A percentile compares a stretch with the other conserved stretches of the same genome.
phyloP scores from a whole-genome alignment of 2,888 invertebrate genomes.

The Torymus tubicola region DNA sequence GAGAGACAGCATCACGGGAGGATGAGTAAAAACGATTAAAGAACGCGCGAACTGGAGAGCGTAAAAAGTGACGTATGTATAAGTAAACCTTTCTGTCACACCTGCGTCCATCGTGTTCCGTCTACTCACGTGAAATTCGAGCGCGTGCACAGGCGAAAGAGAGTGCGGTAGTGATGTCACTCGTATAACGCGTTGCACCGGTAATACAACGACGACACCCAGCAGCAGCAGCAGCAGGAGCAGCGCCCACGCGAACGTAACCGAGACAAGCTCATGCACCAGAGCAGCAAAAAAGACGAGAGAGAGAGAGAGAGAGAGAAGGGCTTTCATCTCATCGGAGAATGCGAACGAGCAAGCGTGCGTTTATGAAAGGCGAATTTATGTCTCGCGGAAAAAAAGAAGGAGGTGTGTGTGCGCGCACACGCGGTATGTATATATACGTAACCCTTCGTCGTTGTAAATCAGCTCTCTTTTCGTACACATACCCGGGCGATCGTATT shows the following conservation, averaged over 20 bases:
- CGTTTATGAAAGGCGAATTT: slow-evolving; percentile 39
- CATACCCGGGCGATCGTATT: slow-evolving; percentile 26
- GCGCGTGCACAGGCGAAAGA: neutral
- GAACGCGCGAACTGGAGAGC: no score
- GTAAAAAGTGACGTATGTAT: no score
- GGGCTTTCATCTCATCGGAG: slow-evolving; percentile 18
- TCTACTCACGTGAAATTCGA: neutral
- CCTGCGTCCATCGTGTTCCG: neutral
- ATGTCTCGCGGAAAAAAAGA: slow-evolving; percentile 19
- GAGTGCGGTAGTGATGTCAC: neutral
- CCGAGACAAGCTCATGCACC: neutral
- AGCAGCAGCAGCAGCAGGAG: neutral
- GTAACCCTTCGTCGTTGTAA: slow-evolving; percentile 25
- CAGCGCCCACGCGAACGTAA: slow-evolving; percentile 21
- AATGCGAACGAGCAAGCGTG: slow-evolving; percentile 1
- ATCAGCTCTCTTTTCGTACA: slow-evolving; percentile 23
- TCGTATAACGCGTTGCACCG: neutral
- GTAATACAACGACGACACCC: no score
- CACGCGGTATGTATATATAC: neutral
- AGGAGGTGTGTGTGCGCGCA: neutral
- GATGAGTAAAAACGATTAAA: neutral
- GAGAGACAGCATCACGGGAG: neutral
- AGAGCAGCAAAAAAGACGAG: neutral
- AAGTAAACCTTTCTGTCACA: neutral
- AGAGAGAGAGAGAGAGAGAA: slow-evolving; percentile 5